Percentiles rank a stretch among this genome's conserved stretches.
phyloP scores from a whole-genome alignment of 30 jellyfish, hydroid and myxozoan species.

The Clytia hemisphaerica region DNA sequence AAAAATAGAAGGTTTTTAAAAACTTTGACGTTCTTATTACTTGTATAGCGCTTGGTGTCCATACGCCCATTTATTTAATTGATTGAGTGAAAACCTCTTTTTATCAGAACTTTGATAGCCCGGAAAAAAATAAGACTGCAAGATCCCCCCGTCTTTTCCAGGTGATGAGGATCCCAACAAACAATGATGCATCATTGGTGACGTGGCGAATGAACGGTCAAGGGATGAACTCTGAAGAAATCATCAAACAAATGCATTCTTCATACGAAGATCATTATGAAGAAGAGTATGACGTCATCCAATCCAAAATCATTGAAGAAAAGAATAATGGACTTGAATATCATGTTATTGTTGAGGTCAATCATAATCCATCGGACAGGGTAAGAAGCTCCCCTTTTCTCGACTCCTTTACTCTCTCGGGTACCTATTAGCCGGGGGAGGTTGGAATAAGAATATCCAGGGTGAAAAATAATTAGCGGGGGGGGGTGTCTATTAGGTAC shows the following conservation, averaged over 20 bases:
- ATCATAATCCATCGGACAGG: too few relatives aligned
- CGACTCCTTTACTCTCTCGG: too few relatives aligned
- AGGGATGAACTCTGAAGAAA: slow-evolving; percentile 26
- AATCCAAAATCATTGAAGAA: slow-evolving; percentile 73
- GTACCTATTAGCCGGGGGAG: too few relatives aligned
- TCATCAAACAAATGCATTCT: neutral
- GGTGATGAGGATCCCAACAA: neutral
- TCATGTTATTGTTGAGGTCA: slow-evolving; percentile 75
- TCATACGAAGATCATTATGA: slow-evolving; percentile 11
- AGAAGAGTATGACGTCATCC: slow-evolving; percentile 32
- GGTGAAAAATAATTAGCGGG: too few relatives aligned
- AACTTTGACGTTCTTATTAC: too few relatives aligned
- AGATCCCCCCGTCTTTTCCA: neutral
- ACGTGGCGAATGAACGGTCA: slow-evolving; percentile 27
- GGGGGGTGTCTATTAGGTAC: too few relatives aligned
- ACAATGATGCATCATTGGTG: slow-evolving; percentile 13
- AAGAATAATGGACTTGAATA: slow-evolving; percentile 23
- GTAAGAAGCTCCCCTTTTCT: too few relatives aligned
- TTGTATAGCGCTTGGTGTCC: too few relatives aligned
- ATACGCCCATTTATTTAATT: too few relatives aligned
- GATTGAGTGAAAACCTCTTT: too few relatives aligned
- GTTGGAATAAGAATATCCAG: too few relatives aligned
- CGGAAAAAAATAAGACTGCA: neutral
- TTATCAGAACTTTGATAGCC: neutral
- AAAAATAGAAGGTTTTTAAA: too few relatives aligned